Percentiles rank a stretch among this genome's conserved stretches.
These are phyloP conservation scores for Scatophagus argus DNA, from an alignment of 2,113 vertebrate genomes.

Conservation along the genomic window DNA sequence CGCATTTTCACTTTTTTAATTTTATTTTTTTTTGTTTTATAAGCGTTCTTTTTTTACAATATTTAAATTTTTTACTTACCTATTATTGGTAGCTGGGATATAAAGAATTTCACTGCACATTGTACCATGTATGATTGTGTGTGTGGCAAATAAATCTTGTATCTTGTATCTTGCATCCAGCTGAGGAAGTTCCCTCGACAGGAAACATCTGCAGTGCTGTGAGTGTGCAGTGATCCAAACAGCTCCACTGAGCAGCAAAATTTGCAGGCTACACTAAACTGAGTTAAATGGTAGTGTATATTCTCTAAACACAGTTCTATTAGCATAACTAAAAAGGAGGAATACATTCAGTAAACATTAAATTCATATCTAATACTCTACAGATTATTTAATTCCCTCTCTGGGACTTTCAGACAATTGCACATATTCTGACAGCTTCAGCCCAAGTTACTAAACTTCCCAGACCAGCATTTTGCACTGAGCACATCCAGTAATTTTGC, in stretches of 20 bases:
- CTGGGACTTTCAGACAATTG: not conserved
- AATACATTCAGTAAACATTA: not conserved
- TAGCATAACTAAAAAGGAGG: not conserved
- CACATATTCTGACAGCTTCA: slow-evolving; percentile 6
- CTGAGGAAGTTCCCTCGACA: slow-evolving; percentile 12
- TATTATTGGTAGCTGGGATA: no score
- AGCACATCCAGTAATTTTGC: not conserved
- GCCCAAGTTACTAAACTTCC: slow-evolving; percentile 7
- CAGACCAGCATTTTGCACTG: slow-evolving; percentile 3
- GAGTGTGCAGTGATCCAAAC: slow-evolving; percentile 25
- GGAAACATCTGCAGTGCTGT: slow-evolving; percentile 32
- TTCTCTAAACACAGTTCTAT: not conserved
- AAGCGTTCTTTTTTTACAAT: no score
- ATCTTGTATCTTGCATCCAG: no score
- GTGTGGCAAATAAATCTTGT: no score
- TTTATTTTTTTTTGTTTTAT: no score
- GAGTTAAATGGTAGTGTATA: not conserved
- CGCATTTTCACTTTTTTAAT: no score
- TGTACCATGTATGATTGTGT: no score
- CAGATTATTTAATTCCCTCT: not conserved
- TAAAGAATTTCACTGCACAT: no score
- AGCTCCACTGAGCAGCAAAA: slow-evolving; percentile 8
- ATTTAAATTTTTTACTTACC: no score
- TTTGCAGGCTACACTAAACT: slow-evolving; percentile 9
- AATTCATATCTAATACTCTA: not conserved